Evolutionary conservation across 2,113 vertebrate species (phyloP).

Genomic region (Gulo gulo): DNA sequence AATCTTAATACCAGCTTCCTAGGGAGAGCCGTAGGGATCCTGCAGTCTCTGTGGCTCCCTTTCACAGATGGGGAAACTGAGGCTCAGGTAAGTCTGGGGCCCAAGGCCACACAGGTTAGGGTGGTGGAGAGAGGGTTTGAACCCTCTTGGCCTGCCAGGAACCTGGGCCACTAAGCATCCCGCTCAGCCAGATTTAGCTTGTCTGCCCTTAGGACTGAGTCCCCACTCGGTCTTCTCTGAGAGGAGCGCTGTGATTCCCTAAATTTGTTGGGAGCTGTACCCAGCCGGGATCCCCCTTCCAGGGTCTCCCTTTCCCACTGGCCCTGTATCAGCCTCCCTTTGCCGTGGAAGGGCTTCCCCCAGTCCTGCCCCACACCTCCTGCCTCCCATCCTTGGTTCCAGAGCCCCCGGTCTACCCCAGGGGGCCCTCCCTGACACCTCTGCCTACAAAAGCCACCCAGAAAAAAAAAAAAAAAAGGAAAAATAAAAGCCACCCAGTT

Average conservation of each 20-base stretch:
- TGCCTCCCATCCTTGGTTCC: background rate
- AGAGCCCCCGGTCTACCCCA: accelerated
- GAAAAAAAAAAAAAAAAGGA: too few relatives aligned
- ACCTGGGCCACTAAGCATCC: background rate
- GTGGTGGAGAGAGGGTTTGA: background rate
- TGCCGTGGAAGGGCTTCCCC: background rate
- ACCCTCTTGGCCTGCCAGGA: background rate
- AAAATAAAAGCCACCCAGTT: background rate
- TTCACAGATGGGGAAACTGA: background rate
- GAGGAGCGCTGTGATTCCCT: too few relatives aligned
- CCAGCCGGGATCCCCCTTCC: background rate
- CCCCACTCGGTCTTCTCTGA: background rate
- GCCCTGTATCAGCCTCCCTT: background rate
- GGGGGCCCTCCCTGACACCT: accelerated
- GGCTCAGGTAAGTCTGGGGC: background rate
- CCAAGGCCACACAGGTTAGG: background rate
- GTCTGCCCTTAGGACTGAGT: background rate
- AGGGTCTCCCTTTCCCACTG: background rate
- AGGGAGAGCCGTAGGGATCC: background rate
- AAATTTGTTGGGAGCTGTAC: background rate
- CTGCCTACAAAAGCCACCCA: background rate
- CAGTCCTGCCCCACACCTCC: background rate
- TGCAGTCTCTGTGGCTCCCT: background rate
- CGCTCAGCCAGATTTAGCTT: background rate
- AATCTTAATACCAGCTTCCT: background rate